A percentile compares a stretch with the other conserved stretches of the same genome.
These are phyloP conservation scores for Zosterops japonicus DNA, from an alignment of 2,113 vertebrate genomes.

Conservation along the genomic window DNA sequence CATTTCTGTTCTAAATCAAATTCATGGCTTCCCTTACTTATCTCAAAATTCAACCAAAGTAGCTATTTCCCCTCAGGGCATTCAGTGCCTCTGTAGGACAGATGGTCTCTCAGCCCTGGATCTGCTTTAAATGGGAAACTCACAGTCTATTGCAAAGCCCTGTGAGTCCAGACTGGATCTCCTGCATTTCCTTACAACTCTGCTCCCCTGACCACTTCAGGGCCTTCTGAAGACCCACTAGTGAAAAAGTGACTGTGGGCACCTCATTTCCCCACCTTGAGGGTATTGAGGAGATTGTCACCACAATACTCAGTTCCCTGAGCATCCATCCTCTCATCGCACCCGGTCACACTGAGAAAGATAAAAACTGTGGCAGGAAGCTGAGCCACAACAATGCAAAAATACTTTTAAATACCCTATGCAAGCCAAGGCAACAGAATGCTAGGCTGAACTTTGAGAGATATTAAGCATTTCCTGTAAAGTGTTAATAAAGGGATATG, in stretches of 20 bases:
- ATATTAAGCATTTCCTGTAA: not conserved
- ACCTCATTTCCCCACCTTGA: not conserved
- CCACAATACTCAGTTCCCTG: not conserved
- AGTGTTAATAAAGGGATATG: not conserved
- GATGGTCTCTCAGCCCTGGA: not conserved
- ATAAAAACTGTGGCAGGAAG: not conserved
- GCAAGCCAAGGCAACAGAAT: not conserved
- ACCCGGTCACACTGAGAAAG: not conserved
- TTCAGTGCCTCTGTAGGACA: not conserved
- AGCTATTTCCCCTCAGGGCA: not conserved
- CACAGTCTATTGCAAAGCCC: not conserved
- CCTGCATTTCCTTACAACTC: not conserved
- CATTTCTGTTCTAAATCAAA: conserved; percentile 42
- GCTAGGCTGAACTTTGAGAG: not conserved
- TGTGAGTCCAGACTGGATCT: not conserved
- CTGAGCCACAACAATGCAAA: not conserved
- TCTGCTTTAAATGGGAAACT: conserved; percentile 6
- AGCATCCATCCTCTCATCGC: not conserved
- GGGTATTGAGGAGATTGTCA: not conserved
- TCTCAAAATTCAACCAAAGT: conserved; percentile 9
- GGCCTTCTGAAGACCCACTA: not conserved
- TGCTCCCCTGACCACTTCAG: not conserved
- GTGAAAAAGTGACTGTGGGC: not conserved
- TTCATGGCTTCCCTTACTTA: conserved; percentile 17
- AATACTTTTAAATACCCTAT: not conserved